Evolutionary conservation across 30 jellyfish, hydroid and myxozoan species (phyloP).

Genomic region (Turritopsis dohrnii): DNA sequence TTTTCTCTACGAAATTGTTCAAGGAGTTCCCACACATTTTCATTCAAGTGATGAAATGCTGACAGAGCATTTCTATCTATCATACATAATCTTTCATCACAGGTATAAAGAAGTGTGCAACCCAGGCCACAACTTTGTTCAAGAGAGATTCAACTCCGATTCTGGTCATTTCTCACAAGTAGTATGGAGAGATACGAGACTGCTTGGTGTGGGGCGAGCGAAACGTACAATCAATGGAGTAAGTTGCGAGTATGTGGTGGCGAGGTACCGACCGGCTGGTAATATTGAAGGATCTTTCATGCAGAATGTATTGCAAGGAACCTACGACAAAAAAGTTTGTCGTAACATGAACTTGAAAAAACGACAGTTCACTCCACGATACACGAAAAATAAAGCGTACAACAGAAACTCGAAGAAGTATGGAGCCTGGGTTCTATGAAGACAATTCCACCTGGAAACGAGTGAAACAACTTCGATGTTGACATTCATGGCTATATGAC

Average conservation of each 20-base stretch:
- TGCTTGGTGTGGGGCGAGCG: conserved; percentile 80
- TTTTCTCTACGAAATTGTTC: no score
- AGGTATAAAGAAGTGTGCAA: conserved; percentile 92
- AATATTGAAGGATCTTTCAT: conserved; percentile 64
- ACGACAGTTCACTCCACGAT: conserved; percentile 25
- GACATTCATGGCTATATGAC: no score
- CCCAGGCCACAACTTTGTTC: conserved; percentile 73
- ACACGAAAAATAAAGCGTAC: background rate
- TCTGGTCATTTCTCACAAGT: conserved; percentile 88
- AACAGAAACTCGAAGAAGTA: background rate
- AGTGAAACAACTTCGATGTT: no score
- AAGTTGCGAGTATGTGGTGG: conserved; percentile 75
- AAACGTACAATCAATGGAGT: conserved; percentile 56
- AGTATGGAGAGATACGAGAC: conserved; percentile 63
- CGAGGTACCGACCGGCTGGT: conserved; percentile 84
- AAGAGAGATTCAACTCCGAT: conserved; percentile 38
- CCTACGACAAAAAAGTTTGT: conserved; percentile 2
- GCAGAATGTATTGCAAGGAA: conserved; percentile 59
- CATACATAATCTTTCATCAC: background rate
- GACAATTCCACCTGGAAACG: background rate
- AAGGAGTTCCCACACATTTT: no score
- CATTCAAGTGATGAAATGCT: no score
- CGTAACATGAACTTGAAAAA: background rate
- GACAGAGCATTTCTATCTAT: no score
- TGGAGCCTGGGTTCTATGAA: conserved; percentile 13